Conservation (phyloP, 2,888 invertebrate species). For the Monochamus alternatus region DNA sequence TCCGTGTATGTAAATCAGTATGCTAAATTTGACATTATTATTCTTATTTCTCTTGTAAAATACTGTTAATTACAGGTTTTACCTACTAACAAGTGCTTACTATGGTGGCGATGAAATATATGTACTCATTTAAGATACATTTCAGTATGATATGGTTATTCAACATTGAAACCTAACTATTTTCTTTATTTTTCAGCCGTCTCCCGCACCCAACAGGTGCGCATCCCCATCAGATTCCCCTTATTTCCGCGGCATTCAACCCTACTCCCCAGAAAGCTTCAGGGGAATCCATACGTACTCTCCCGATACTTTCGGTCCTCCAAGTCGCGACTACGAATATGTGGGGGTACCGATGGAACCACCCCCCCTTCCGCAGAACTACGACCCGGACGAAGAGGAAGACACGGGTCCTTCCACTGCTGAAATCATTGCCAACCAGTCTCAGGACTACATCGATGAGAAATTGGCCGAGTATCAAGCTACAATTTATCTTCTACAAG, state of each 20-base stretch:
- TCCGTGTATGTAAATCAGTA: too few species aligned
- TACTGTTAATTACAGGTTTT: too few species aligned
- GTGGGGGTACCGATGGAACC: slow-evolving; percentile 86
- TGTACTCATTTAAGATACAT: too few species aligned
- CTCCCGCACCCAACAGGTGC: slow-evolving; percentile 72
- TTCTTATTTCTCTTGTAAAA: too few species aligned
- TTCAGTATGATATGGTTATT: too few species aligned
- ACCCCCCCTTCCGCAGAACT: slow-evolving; percentile 70
- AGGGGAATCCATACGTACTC: slow-evolving; percentile 62
- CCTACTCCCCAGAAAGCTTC: slow-evolving; percentile 64
- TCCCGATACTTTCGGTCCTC: slow-evolving; percentile 68
- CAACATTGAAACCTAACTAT: neutral
- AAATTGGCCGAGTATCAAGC: slow-evolving; percentile 94
- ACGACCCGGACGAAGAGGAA: slow-evolving; percentile 76
- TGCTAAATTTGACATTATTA: too few species aligned
- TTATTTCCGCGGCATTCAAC: slow-evolving; percentile 54
- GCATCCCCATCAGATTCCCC: slow-evolving; percentile 72
- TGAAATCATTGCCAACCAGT: slow-evolving; percentile 93
- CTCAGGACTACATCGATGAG: slow-evolving; percentile 95
- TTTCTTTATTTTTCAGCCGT: slow-evolving; percentile 67
- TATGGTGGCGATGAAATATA: too few species aligned
- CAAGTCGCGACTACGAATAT: slow-evolving; percentile 78
- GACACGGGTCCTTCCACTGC: slow-evolving; percentile 89
- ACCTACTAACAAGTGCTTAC: too few species aligned
- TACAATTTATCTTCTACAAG: slow-evolving; percentile 91